Conservation (phyloP, 1,140 invertebrate genomes). For the Heliothis subflexa region DNA sequence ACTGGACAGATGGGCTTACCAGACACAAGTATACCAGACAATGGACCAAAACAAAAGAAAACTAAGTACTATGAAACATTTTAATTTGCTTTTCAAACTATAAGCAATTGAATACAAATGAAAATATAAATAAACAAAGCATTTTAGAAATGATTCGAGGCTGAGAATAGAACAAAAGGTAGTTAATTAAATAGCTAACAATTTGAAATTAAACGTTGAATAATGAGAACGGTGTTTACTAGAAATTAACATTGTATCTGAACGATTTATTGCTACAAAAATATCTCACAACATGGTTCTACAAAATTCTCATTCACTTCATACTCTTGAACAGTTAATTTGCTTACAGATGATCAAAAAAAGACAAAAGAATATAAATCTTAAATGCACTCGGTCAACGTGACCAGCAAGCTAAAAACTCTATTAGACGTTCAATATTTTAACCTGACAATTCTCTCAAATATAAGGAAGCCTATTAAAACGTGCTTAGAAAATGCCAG, state of each 20-base stretch:
- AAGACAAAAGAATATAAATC: not conserved
- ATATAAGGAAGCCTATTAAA: constrained; percentile 43
- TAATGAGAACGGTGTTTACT: constrained; percentile 10
- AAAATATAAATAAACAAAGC: not conserved
- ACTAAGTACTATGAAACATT: not conserved
- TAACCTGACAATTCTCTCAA: constrained; percentile 17
- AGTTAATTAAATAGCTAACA: constrained; percentile 21
- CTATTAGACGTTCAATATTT: constrained; percentile 5
- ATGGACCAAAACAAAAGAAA: not conserved
- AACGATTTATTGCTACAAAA: not conserved
- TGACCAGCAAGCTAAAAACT: constrained; percentile 1
- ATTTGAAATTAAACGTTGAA: constrained; percentile 10
- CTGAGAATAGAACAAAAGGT: constrained; percentile 4
- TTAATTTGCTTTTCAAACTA: not conserved
- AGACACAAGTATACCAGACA: not conserved
- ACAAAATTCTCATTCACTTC: not conserved
- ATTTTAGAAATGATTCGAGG: not conserved
- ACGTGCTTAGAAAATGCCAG: constrained; percentile 41
- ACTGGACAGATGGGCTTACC: constrained; percentile 32
- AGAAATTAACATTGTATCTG: constrained; percentile 2
- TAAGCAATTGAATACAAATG: not conserved
- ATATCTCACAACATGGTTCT: not conserved
- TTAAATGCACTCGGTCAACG: constrained; percentile 8
- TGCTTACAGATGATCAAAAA: not conserved
- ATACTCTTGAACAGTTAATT: not conserved